phyloP scores from a whole-genome alignment of 2,888 invertebrate species.

The Nephrotoma flavescens region DNA sequence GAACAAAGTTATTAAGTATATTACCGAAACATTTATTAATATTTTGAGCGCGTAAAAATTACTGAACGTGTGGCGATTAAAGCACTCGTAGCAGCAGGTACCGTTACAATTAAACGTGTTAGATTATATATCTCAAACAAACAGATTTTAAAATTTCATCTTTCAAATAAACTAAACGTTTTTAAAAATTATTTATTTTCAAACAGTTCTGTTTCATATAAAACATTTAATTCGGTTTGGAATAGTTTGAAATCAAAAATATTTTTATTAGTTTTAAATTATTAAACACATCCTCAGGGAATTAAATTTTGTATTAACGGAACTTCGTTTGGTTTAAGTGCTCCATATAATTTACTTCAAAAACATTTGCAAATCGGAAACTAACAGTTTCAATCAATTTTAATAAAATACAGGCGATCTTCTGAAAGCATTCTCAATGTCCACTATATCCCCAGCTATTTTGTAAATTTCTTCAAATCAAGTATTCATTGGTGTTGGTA shows the following conservation, averaged over 20 bases:
- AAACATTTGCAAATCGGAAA: background rate
- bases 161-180: background rate
- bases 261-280: background rate
- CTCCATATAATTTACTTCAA: background rate
- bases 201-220: too few relatives aligned
- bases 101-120: background rate
- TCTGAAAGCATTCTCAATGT: background rate
- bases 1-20: too few relatives aligned
- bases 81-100: too few relatives aligned
- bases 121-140: background rate
- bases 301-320: background rate
- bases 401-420: background rate
- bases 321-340: background rate
- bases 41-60: too few relatives aligned
- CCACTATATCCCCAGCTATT: background rate
- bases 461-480: background rate
- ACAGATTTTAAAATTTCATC: background rate
- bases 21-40: too few relatives aligned
- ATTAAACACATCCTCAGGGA: background rate
- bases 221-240: background rate
- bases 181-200: background rate
- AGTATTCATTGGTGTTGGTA: background rate
- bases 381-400: background rate
- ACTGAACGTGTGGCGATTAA: too few relatives aligned
- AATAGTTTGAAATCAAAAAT: background rate